Evolutionary conservation across 2,888 invertebrate genomes (phyloP), one percentile per base, ranked within the genome.

Genomic region (Acleris emargana): DNA sequence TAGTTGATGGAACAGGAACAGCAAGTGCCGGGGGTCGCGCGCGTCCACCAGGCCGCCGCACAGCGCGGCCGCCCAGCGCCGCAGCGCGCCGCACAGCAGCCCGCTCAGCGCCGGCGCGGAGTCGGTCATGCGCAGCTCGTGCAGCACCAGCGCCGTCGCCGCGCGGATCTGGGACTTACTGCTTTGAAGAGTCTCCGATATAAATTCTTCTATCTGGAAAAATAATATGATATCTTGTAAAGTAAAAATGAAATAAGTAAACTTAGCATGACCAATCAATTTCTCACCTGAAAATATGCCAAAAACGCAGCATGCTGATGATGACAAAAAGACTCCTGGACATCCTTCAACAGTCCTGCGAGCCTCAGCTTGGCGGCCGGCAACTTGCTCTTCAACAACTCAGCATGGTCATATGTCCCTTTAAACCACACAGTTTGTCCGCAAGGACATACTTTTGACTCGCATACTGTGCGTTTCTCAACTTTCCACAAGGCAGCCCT

Each of bases 301-400:
- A 89, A 74, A 42, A 90, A 66, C 0, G 88, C 88, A 0, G 81
- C 77, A 71, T 90, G 88, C 67, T 89, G 88, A 68, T 91, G 82
- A 72, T 89, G 88, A 58, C 90, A 90, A 68, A 88, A 91, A 0
- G 88, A 86, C 22, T 91, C 88, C 72, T 88, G 87, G 0, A 89
- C 78, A 64, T 91, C 88, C 42, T 79, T 77, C 51, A 88, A 67
- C 11, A 91, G 68, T 0, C 77, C 76, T 62, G 90, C 85, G n/a
- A 91, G 68, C 52, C 78, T 78, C 76, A 91, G 70, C 58, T 80
- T 81, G 0, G 89, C 88, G 0, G 80, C 76, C 0, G 90, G 89
- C 20, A 91, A 62, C 64, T 73, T 84, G 18, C 86, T 86, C 55
- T 79, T 85, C 59, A 80, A 58, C 55, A 91, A 68, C 68, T 82